phyloP scores from a whole-genome alignment of 2,888 invertebrate genomes.

The Drosophila kuntzei region DNA sequence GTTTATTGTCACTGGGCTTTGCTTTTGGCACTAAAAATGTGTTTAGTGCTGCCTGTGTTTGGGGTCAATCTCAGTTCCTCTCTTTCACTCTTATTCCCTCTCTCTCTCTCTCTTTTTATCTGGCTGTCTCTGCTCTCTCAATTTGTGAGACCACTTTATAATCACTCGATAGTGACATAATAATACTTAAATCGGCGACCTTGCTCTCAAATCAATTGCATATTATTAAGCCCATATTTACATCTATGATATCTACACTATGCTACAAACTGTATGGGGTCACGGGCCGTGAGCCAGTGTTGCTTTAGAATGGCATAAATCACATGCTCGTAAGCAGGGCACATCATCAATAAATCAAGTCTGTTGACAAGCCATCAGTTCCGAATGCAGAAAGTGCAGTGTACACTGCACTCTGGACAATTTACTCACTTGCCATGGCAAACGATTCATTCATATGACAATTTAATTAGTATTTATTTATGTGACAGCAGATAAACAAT shows the following conservation, averaged over 20 bases:
- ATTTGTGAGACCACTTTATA: slow-evolving; percentile 1
- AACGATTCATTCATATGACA: slow-evolving; percentile 31
- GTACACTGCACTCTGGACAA: slow-evolving; percentile 3
- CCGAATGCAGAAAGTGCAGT: slow-evolving; percentile 8
- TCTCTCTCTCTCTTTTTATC: background rate
- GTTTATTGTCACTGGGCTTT: slow-evolving; percentile 31
- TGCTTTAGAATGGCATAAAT: slow-evolving; percentile 51
- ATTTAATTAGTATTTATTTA: slow-evolving; percentile 44
- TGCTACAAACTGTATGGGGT: slow-evolving; percentile 34
- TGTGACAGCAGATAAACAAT: slow-evolving; percentile 18
- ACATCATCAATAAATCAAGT: slow-evolving; percentile 66
- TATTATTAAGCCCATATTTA: slow-evolving; percentile 5
- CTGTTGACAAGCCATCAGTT: slow-evolving; percentile 52
- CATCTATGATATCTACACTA: background rate
- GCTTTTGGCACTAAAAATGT: slow-evolving; percentile 33
- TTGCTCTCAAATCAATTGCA: slow-evolving; percentile 16
- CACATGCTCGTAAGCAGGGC: slow-evolving; percentile 39
- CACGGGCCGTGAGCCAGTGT: slow-evolving; percentile 15
- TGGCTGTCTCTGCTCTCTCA: background rate
- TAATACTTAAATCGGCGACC: slow-evolving; percentile 2
- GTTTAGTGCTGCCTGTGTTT: slow-evolving; percentile 24
- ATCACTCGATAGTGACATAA: slow-evolving; percentile 6
- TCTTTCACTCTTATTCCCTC: background rate
- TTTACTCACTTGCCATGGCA: slow-evolving; percentile 5
- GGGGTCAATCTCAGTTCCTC: slow-evolving; percentile 10